phyloP scores from a whole-genome alignment of 2,113 vertebrate species.

The Scophthalmus maximus region DNA sequence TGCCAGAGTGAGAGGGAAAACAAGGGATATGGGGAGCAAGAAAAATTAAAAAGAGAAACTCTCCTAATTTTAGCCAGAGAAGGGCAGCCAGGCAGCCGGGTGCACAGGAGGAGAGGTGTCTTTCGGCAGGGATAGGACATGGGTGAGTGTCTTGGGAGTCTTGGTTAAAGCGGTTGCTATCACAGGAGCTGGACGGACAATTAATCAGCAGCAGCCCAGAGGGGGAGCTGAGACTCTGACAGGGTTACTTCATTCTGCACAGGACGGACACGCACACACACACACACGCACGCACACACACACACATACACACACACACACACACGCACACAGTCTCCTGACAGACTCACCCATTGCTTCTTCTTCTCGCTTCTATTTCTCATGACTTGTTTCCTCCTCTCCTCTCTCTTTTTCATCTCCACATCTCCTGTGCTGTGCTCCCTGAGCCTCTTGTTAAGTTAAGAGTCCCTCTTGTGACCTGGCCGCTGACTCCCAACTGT shows the following conservation, averaged over 20 bases:
- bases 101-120: slow-evolving; percentile 46
- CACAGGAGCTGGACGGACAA: slow-evolving; percentile 80
- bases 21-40: slow-evolving; percentile 1
- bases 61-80: slow-evolving; percentile 76
- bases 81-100: slow-evolving; percentile 56
- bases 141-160: slow-evolving; percentile 77
- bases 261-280: slow-evolving; percentile 64
- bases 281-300: slow-evolving; percentile 40
- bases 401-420: slow-evolving; percentile 7
- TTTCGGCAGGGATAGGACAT: slow-evolving; percentile 67
- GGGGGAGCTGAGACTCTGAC: slow-evolving; percentile 74
- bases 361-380: slow-evolving; percentile 36
- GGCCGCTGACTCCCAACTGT: slow-evolving; percentile 53
- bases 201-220: slow-evolving; percentile 82
- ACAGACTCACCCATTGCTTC: slow-evolving; percentile 55
- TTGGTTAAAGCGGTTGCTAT: slow-evolving; percentile 80
- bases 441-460: slow-evolving; percentile 28
- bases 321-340: slow-evolving; percentile 29
- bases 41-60: slow-evolving; percentile 27
- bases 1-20: slow-evolving; percentile 43
- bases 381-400: slow-evolving; percentile 21
- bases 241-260: slow-evolving; percentile 79
- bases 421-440: slow-evolving; percentile 29
- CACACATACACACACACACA: slow-evolving; percentile 28
- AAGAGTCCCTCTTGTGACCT: slow-evolving; percentile 45